Evolutionary conservation across 2,888 invertebrate species (phyloP).

Genomic region (Lordiphosa andalusiaca): DNA sequence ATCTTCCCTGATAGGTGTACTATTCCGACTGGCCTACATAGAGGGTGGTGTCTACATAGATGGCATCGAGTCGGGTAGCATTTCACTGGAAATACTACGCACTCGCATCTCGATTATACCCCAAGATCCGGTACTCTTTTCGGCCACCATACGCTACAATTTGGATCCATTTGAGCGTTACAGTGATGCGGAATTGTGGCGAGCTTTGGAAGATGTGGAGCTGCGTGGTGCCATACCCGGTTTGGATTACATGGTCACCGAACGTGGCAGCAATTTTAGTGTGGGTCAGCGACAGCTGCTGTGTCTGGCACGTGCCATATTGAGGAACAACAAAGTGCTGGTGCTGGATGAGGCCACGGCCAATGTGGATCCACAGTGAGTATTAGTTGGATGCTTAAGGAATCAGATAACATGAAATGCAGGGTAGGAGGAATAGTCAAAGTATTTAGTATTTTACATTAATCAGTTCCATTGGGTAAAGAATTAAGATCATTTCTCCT

Average conservation of each 20-base stretch:
- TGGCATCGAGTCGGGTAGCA: constrained; percentile 82
- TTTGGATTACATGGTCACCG: constrained; percentile 82
- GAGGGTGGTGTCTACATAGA: constrained; percentile 88
- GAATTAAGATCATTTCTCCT: no score
- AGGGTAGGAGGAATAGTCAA: no score
- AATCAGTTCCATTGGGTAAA: no score
- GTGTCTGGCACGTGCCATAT: constrained; percentile 85
- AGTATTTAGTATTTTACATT: constrained; percentile 56
- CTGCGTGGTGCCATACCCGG: constrained; percentile 81
- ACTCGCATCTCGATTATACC: constrained; percentile 83
- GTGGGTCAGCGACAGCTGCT: constrained; percentile 86
- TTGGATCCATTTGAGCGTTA: constrained; percentile 83
- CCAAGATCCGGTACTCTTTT: constrained; percentile 82
- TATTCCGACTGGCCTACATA: constrained; percentile 88
- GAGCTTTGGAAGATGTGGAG: constrained; percentile 80
- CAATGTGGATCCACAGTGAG: constrained; percentile 84
- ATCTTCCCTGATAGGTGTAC: constrained; percentile 87
- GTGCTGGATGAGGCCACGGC: constrained; percentile 87
- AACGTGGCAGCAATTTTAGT: constrained; percentile 84
- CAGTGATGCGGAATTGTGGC: constrained; percentile 78
- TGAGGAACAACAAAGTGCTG: constrained; percentile 84
- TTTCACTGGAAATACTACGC: constrained; percentile 81
- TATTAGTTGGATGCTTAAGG: background rate
- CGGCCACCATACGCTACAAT: constrained; percentile 84
- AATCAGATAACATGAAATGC: no score